Percentiles rank a stretch among this genome's conserved stretches.
Evolutionary conservation across 2,797 vertebrate species (phyloP).

Genomic region (Corythornis leucogaster): DNA sequence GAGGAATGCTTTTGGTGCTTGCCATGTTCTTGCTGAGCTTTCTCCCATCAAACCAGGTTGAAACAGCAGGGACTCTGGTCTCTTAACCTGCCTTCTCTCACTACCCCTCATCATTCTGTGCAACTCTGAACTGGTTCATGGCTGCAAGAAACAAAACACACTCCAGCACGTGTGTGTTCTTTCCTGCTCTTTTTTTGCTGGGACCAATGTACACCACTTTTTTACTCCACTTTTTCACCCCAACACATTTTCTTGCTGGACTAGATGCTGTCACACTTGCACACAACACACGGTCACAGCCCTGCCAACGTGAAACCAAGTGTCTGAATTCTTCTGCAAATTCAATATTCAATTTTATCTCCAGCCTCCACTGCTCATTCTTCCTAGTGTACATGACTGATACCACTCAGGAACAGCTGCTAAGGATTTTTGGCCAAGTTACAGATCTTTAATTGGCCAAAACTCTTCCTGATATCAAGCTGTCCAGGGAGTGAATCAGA

Average conservation of each 20-base stretch:
- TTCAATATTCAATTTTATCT: constrained; percentile 3
- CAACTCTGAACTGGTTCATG: background rate
- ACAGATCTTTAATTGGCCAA: background rate
- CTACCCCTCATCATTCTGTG: background rate
- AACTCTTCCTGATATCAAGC: background rate
- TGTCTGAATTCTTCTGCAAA: background rate
- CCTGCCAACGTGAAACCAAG: background rate
- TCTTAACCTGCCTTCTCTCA: background rate
- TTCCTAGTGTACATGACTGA: background rate
- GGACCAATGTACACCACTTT: background rate
- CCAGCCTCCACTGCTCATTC: background rate
- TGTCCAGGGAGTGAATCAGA: background rate
- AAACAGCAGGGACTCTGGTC: background rate
- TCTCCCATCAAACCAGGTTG: background rate
- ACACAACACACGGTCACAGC: background rate
- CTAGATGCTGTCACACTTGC: background rate
- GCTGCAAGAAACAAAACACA: background rate
- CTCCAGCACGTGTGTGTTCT: background rate
- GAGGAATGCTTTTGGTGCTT: constrained; percentile 21
- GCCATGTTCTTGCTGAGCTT: background rate
- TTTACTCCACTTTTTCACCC: background rate
- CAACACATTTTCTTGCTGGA: background rate
- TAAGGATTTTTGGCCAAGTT: background rate
- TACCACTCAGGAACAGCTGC: background rate
- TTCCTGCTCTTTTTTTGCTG: background rate